Base-by-base conservation (phyloP, 2,797 vertebrate genomes). In the Anguilla marmorata region DNA sequence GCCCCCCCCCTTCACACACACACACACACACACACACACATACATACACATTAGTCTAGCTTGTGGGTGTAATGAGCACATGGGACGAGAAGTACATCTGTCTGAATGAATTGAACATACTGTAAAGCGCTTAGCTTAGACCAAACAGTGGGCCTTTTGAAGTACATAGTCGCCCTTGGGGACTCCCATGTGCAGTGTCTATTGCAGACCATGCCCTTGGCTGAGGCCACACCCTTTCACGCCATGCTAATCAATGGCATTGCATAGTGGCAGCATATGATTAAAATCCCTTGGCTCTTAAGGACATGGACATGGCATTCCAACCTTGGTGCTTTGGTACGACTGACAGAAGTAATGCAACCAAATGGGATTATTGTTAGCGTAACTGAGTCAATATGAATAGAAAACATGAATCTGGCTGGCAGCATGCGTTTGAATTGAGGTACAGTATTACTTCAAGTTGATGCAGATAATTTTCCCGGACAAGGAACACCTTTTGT, bases 11-110 rank as follows among this genome's bases (percentile, higher is more conserved):
- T 0, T 1, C 33, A 0, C 33, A 37, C 33, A 37, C 33, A 37
- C 37, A 37, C n/a, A n/a, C n/a, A n/a, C 52, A 50, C 41, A 76
- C 21, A 7, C 66, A 27, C n/a, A n/a, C 79, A 89, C 52, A 50
- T 27, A 76, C 21, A 7, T 54, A 27, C n/a, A n/a, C 79, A 89
- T 14, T 83, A 86, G 6, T 69, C 63, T 69, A 69, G 63, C 24
- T n/a, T n/a, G 72, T 30, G 72, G 72, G 27, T 14, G 72, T 37
- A 33, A 76, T 76, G 3, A 76, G 72, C 72, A 76, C n/a, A 12
- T 76, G 63, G 63, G 11, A 45, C 48, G 76, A 48, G 76, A 80
- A 45, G 5, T 21, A 16, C 5, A 37, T 45, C 37, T 45, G 33
- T 6, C 41, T 16, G 33, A 30, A 37, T 79, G 74, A 41, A 80